Conservation (phyloP, 2,113 vertebrate genomes). For the Elaphurus davidianus region DNA sequence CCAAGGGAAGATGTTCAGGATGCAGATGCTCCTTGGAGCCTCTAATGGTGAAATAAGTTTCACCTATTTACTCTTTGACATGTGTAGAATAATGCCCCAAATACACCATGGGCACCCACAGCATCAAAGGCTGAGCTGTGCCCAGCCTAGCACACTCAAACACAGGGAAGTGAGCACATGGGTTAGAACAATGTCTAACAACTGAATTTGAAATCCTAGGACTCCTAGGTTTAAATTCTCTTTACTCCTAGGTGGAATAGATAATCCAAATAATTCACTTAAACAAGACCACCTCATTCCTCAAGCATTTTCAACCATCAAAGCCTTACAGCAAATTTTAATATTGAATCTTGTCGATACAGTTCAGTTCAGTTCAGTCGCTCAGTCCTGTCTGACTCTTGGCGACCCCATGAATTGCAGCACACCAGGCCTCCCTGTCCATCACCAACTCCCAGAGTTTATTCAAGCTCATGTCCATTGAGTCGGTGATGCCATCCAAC, state of each 20-base stretch:
- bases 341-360: neutral
- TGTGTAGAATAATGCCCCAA: neutral
- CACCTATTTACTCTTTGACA: neutral
- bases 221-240: neutral
- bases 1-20: neutral
- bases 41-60: neutral
- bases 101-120: neutral
- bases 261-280: no score
- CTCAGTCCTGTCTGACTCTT: neutral
- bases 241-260: neutral
- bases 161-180: neutral
- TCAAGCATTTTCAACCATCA: neutral
- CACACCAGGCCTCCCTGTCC: neutral
- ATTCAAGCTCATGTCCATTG: neutral
- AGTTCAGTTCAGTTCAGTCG: neutral
- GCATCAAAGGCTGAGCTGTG: neutral
- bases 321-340: neutral
- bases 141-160: fast-evolving
- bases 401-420: neutral
- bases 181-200: neutral
- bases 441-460: neutral
- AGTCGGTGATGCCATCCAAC: neutral
- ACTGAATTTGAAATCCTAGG: neutral
- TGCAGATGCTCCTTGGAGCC: neutral
- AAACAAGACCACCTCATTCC: neutral